Evolutionary conservation across 1,140 invertebrate species (phyloP), one percentile per base, ranked within the genome.

Genomic region (Aphelenchoides avenae): DNA sequence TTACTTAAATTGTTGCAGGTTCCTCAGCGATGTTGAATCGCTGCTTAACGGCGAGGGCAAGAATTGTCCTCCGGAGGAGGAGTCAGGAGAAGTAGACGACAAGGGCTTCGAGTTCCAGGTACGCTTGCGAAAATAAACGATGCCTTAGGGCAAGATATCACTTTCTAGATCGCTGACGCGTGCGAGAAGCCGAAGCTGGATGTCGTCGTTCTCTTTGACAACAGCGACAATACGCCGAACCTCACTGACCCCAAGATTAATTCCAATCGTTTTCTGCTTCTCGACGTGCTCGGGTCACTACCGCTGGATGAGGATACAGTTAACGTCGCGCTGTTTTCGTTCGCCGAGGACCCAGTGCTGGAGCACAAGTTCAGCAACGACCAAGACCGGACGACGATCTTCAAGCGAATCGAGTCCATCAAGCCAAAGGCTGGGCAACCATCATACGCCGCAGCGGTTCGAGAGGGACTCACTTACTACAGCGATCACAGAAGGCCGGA

Each of bases 231-330:
- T 15, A 44, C 43, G n/a, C 24, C 58, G 7, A 57, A 53, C 9
- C 39, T 34, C 39, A 50, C 51, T 40, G 64, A 73, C 31, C 52
- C 64, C n/a, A 50, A 52, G 52, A 18, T 71, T 30, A 73, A 52
- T 27, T 46, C 66, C 6, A 70, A 70, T 47, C 66, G 70, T n/a
- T 72, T 69, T 49, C 43, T 70, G 20, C 37, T 73, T 15, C 44
- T 73, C 9, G 68, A 70, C 46, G 57, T 66, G 20, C 31, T 66
- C n/a, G 64, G 64, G 66, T 73, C 68, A 26, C 47, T 70, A 15
- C 68, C 68, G 1, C 26, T 52, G 11, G n/a, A n/a, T n/a, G 54
- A 63, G 33, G 33, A 58, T 27, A 65, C 31, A 20, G 57, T 70
- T 4, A 49, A 49, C 37, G 49, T 70, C 9, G 41, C 68, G 3